Conservation (phyloP, 2,888 invertebrate genomes). For the Athalia rosae region DNA sequence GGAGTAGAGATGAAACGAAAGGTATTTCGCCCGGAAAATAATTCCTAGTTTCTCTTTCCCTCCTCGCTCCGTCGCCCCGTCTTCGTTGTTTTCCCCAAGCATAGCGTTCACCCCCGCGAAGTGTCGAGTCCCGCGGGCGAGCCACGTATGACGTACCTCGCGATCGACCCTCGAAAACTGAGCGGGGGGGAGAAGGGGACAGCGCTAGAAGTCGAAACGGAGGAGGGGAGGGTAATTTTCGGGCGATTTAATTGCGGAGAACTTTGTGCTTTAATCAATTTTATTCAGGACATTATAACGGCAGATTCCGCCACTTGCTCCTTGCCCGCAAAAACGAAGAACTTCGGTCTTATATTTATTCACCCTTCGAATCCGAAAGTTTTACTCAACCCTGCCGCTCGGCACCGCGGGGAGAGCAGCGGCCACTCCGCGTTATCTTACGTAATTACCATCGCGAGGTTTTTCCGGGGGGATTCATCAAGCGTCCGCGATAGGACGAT, state of each 20-base stretch:
- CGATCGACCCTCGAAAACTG: background rate
- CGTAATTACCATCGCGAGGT: background rate
- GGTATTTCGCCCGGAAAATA: constrained; percentile 43
- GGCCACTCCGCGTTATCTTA: background rate
- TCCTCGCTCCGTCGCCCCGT: background rate
- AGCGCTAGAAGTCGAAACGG: background rate
- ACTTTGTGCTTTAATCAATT: constrained; percentile 12
- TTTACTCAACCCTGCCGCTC: background rate
- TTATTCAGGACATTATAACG: constrained; percentile 12
- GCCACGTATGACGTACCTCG: background rate
- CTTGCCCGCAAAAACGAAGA: background rate
- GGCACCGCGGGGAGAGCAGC: background rate
- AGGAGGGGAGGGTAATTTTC: background rate
- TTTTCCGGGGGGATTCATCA: constrained; percentile 30
- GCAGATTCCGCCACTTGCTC: background rate
- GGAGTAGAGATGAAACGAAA: constrained; percentile 36
- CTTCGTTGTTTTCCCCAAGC: constrained; percentile 31
- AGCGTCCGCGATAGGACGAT: background rate
- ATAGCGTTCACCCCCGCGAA: background rate
- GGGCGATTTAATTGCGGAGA: background rate
- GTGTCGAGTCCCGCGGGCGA: background rate
- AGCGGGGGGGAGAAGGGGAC: no score
- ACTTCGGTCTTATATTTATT: constrained; percentile 33
- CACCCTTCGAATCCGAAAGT: constrained; percentile 37
- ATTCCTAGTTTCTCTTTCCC: constrained; percentile 32